phyloP scores from a whole-genome alignment of 1,140 invertebrate genomes.

The Ips typographus region DNA sequence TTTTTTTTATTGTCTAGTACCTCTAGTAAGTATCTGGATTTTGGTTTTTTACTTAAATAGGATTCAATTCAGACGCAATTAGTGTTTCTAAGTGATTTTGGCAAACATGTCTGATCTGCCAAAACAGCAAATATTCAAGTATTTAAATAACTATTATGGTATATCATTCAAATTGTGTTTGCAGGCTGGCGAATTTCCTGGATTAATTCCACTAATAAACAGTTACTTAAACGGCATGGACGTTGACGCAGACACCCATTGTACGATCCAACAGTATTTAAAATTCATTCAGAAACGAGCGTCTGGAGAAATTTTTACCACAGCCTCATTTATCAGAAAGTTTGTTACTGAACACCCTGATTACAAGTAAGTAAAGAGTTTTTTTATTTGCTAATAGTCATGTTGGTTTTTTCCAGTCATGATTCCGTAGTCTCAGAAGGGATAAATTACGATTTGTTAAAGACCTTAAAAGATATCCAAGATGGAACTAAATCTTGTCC shows the following conservation, averaged over 20 bases:
- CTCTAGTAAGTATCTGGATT: too few relatives aligned
- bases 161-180: slow-evolving; percentile 10
- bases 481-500: slow-evolving; percentile 71
- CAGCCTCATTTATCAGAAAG: slow-evolving; percentile 88
- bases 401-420: slow-evolving; percentile 58
- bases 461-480: slow-evolving; percentile 72
- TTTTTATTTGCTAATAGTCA: slow-evolving; percentile 5
- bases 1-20: too few relatives aligned
- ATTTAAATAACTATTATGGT: too few relatives aligned
- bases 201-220: slow-evolving; percentile 91
- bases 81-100: too few relatives aligned
- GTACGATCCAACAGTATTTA: slow-evolving; percentile 95
- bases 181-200: slow-evolving; percentile 84
- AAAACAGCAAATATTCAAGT: too few relatives aligned
- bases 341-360: slow-evolving; percentile 87
- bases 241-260: slow-evolving; percentile 94
- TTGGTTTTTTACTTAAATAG: too few relatives aligned
- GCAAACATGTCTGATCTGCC: too few relatives aligned
- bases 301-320: slow-evolving; percentile 82
- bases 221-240: slow-evolving; percentile 92
- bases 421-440: slow-evolving; percentile 87
- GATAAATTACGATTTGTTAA: slow-evolving; percentile 93
- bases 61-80: too few relatives aligned
- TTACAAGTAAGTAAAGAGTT: slow-evolving; percentile 70
- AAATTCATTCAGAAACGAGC: slow-evolving; percentile 90